These are phyloP conservation scores for Istiophorus platypterus DNA, from an alignment of 2,113 vertebrate species.

Conservation along the genomic window DNA sequence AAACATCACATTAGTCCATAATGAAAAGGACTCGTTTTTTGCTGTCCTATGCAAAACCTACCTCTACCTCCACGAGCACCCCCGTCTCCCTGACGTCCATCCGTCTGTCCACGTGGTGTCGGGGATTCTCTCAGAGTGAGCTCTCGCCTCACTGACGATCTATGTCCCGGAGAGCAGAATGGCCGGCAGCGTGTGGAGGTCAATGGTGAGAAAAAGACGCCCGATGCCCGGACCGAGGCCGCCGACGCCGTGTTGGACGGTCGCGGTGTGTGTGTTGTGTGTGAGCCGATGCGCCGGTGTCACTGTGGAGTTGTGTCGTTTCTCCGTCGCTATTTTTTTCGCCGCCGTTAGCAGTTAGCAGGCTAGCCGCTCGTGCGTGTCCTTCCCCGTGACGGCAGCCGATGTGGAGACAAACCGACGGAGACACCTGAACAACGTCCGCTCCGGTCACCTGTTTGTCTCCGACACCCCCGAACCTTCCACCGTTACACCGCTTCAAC, in stretches of 20 bases:
- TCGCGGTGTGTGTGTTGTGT: not conserved
- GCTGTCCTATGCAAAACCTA: too few species aligned
- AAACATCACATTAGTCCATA: too few species aligned
- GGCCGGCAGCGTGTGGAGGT: slow-evolving; percentile 85
- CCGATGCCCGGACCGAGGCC: not conserved
- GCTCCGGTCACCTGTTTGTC: not conserved
- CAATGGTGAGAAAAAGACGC: slow-evolving; percentile 78
- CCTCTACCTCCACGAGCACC: too few species aligned
- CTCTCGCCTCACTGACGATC: not conserved
- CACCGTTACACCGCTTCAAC: too few species aligned
- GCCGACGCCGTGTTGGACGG: rapidly evolving
- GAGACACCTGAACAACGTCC: not conserved
- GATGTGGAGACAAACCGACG: too few species aligned
- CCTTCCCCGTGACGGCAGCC: slow-evolving; percentile 41
- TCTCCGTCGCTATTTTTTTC: not conserved
- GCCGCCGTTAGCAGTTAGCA: slow-evolving; percentile 40
- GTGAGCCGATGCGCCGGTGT: too few species aligned
- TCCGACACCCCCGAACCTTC: too few species aligned
- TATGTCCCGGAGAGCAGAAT: slow-evolving; percentile 59
- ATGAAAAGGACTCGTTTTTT: too few species aligned
- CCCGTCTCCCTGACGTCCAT: too few species aligned
- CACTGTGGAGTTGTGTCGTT: too few species aligned
- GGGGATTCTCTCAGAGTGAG: not conserved
- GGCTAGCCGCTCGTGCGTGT: slow-evolving; percentile 13
- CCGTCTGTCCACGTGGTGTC: not conserved